Base-by-base conservation (phyloP, 2,888 invertebrate species). In the Liposcelis brunnea region DNA sequence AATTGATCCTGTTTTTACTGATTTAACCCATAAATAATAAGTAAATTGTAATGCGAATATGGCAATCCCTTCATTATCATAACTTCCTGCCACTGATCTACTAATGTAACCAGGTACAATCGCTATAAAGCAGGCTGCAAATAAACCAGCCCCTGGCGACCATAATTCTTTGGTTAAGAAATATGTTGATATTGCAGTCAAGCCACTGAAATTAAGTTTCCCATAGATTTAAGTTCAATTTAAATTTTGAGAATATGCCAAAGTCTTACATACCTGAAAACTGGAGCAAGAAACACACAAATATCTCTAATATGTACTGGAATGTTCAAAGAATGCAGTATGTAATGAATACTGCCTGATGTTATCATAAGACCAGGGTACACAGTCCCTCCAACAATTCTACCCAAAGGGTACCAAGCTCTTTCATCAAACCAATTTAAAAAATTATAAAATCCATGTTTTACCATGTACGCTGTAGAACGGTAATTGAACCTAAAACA, bases 361-460 rank as follows among this genome's bases (percentile, higher is more conserved):
- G 98, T 99, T 51, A 99, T 78, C 98, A 98, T 99, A 49, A 98
- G 72, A 33, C 98, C 98, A 16, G 98, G 98, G 63, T 97, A 98
- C 33, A 98, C 97, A 0, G 98, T 98, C 49, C 98, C 98, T 38
- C 98, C 98, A 34, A 98, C 98, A 56, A 99, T 99, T 52, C 98
- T 77, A 1, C 98, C 94, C 45, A 98, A 68, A 1, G 98, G 98
- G 63, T 98, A 99, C 98, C 98, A 99, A 44, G 98, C 98, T 56
- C 97, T 71, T 61, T 99, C 98, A 64, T 98, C 98, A 62, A 99
- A 99, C 98, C 98, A 99, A 66, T 99, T 99, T 51, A 98, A 69
- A 64, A 99, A 98, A 62, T 97, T 90, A 67, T 99, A 99, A 67
- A 91, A 99, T 31, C 95, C 97, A 82, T 97, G 86, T 63, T 95